Percentiles rank a stretch among this genome's conserved stretches.
Evolutionary conservation across 2,888 invertebrate genomes (phyloP).

Genomic region (Pandemis heparana): DNA sequence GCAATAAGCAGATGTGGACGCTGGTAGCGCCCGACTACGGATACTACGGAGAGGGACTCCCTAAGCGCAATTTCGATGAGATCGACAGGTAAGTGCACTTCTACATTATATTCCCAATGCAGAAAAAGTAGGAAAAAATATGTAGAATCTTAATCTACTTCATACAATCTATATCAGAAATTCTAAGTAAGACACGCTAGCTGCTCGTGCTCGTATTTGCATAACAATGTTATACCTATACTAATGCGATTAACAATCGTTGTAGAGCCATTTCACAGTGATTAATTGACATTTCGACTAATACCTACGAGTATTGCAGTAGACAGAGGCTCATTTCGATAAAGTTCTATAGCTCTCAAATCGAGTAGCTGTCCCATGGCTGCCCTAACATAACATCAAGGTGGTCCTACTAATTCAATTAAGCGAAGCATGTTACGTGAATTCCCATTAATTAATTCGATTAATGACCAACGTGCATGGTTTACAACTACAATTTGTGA

Average conservation of each 20-base stretch:
- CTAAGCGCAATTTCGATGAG: constrained; percentile 86
- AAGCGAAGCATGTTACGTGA: constrained; percentile 8
- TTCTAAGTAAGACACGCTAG: not conserved
- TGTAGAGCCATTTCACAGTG: not conserved
- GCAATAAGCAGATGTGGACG: constrained; percentile 71
- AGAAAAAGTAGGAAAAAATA: not conserved
- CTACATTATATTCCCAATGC: not conserved
- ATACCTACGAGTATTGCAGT: not conserved
- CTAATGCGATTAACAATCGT: not conserved
- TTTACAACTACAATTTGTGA: constrained; percentile 9
- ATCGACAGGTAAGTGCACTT: constrained; percentile 79
- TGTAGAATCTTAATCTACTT: not conserved
- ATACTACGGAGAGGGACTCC: constrained; percentile 72
- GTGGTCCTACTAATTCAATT: constrained; percentile 10
- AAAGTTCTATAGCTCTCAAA: not conserved
- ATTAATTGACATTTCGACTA: not conserved
- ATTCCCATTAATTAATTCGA: constrained; percentile 9
- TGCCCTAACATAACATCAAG: not conserved
- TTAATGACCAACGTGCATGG: constrained; percentile 1
- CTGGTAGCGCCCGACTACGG: constrained; percentile 57
- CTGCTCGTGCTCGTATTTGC: not conserved
- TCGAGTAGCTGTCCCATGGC: not conserved
- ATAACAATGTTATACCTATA: not conserved
- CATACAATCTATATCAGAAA: no score
- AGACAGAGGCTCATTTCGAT: not conserved